Percentiles rank a stretch among this genome's conserved stretches.
phyloP scores from a whole-genome alignment of 2,113 vertebrate species.

The Sarotherodon lohbergeri region DNA sequence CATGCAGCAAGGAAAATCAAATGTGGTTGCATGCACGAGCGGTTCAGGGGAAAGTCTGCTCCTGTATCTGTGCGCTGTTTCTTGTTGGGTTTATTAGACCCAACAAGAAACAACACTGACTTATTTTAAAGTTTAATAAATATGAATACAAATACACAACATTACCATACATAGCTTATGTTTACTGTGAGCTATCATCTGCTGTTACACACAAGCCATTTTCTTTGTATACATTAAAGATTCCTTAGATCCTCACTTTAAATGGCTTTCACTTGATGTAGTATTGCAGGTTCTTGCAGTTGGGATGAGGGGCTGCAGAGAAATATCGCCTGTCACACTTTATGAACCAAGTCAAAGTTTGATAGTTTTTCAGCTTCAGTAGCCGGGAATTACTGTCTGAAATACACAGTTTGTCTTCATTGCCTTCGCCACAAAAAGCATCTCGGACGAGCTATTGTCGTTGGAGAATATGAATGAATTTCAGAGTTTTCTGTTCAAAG shows the following conservation, averaged over 20 bases:
- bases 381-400: conserved; percentile 3
- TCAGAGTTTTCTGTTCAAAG: neutral
- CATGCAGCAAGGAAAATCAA: neutral
- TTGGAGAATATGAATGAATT: neutral
- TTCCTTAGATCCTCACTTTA: conserved; percentile 37
- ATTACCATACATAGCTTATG: conserved; percentile 25
- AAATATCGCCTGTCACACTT: conserved; percentile 1
- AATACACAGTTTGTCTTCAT: conserved; percentile 26
- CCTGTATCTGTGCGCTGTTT: neutral
- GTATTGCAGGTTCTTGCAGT: neutral
- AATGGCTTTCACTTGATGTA: neutral
- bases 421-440: neutral
- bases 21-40: neutral
- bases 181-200: conserved; percentile 21
- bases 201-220: neutral
- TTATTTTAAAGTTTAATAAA: neutral
- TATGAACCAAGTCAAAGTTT: conserved; percentile 16
- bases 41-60: neutral
- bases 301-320: neutral
- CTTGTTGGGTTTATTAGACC: neutral
- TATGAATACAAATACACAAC: neutral
- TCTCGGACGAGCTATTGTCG: neutral
- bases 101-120: neutral
- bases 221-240: conserved; percentile 53
- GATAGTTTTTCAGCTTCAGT: neutral